Evolutionary conservation across 2,888 invertebrate species (phyloP), one percentile per base, ranked within the genome.

Genomic region (Drosophila neonasuta): DNA sequence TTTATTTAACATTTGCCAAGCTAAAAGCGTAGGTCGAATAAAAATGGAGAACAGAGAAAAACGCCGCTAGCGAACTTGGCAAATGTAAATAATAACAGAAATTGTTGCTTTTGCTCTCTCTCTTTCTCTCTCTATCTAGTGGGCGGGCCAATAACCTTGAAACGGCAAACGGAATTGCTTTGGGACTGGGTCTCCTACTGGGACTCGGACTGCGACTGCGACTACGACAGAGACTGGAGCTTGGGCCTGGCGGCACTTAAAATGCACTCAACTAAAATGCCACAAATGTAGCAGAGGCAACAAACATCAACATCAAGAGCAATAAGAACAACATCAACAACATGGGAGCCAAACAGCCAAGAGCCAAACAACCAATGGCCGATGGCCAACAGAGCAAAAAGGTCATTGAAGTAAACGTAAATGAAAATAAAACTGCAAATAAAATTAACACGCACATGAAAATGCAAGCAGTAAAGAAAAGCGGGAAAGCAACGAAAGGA

Each of bases 231-330:
- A 9, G 13, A 20, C 24, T 29, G 46, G 56, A 20, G 44, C n/a
- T 45, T 42, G 52, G 30, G 54, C 36, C 76, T 51, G 69, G 57
- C 46, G 62, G 76, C 76, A 77, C 76, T 77, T 77, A 77, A 79
- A 77, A 79, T 75, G 76, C 76, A 77, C 79, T 77, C 76, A 77
- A 71, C 76, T 79, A 79, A 76, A 77, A 77, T 76, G 78, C 78
- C 76, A 78, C 78, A 76, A 74, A 74, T 79, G 75, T 68, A 34
- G 58, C 54, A 51, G 34, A 42, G 55, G 44, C 66, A 77, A 64
- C 66, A 63, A 64, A 69, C 78, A 66, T 44, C 74, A 74, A 36
- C 36, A 36, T 11, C 34, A 36, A 36, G n/a, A 64, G 66, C 78
- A 66, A 39, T 59, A 74, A 62, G 62, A 36, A 36, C 36, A 64